A percentile compares a stretch with the other conserved stretches of the same genome.
phyloP scores from a whole-genome alignment of 2,888 invertebrate species.

The Metacarcinus magister region DNA sequence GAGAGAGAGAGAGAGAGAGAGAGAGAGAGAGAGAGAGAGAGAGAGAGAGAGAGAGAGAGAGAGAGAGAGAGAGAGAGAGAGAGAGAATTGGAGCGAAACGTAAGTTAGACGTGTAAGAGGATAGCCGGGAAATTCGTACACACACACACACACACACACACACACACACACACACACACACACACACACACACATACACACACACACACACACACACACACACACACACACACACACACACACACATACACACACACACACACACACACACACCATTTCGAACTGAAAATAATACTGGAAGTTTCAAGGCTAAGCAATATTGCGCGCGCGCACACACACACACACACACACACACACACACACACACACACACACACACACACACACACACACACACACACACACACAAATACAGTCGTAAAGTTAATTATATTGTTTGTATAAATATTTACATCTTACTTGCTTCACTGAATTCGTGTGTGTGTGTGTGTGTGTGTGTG shows the following conservation, averaged over 20 bases:
- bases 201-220: no score
- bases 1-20: neutral
- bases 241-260: no score
- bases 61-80: neutral
- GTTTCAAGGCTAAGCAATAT: no score
- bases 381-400: constrained; percentile 22
- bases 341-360: neutral
- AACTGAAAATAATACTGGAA: no score
- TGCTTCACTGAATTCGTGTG: neutral
- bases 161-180: no score
- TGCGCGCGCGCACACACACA: neutral
- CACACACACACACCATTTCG: no score
- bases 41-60: neutral
- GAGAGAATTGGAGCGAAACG: neutral
- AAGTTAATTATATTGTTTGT: neutral
- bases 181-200: no score
- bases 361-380: constrained; percentile 26
- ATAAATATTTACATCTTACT: neutral
- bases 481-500: constrained; percentile 33
- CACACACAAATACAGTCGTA: neutral
- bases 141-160: neutral
- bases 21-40: neutral
- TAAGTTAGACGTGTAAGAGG: neutral
- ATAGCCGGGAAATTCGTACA: no score
- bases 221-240: no score